Conservation (phyloP, 2,113 vertebrate species). For the Chionomys nivalis region DNA sequence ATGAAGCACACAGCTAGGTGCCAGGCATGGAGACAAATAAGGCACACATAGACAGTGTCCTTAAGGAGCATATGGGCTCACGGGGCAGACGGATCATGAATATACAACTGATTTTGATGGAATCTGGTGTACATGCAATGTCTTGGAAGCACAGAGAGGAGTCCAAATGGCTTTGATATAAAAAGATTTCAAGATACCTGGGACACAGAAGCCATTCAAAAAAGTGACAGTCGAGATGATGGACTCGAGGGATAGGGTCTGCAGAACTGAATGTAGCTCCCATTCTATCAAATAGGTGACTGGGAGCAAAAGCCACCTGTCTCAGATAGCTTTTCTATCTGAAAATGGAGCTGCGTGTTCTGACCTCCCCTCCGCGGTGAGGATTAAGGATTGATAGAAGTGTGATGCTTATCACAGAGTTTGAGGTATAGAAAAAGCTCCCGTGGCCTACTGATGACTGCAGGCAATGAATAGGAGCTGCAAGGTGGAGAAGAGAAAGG, state of each 20-base stretch:
- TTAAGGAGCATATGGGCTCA: background rate
- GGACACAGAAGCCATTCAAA: background rate
- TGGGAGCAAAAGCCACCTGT: background rate
- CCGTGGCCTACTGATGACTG: background rate
- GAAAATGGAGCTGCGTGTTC: background rate
- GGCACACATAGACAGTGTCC: background rate
- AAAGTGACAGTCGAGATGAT: background rate
- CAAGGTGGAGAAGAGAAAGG: background rate
- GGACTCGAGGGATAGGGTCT: background rate
- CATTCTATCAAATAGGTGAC: background rate
- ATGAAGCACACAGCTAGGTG: background rate
- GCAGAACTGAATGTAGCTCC: background rate
- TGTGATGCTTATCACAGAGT: background rate
- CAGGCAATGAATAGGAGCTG: background rate
- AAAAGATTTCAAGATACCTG: background rate
- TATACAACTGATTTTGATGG: background rate
- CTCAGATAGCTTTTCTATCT: background rate
- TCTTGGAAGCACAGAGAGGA: background rate
- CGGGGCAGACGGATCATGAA: background rate
- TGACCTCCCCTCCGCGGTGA: background rate
- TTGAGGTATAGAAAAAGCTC: fast-evolving
- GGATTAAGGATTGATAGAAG: background rate
- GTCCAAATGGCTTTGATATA: background rate
- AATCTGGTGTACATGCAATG: background rate
- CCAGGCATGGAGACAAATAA: background rate